Percentiles rank a stretch among this genome's conserved stretches.
Evolutionary conservation across 2,797 vertebrate species (phyloP).

Genomic region (Pseudochirops corinnae): DNA sequence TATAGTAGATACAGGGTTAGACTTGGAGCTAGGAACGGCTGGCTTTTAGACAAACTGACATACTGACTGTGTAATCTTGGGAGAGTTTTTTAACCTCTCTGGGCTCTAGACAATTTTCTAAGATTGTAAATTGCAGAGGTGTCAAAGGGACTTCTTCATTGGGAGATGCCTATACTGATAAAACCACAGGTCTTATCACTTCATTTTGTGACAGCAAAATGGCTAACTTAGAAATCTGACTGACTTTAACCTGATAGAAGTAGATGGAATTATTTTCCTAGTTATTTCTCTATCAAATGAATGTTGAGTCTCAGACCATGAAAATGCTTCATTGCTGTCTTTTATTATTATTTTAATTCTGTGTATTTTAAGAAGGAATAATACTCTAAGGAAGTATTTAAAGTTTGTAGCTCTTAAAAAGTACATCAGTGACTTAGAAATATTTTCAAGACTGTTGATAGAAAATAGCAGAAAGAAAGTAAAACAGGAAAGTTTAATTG

Average conservation of each 20-base stretch:
- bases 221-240: not conserved
- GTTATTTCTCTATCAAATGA: not conserved
- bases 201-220: not conserved
- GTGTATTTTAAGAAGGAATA: not conserved
- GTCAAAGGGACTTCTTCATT: not conserved
- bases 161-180: not conserved
- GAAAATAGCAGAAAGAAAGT: not conserved
- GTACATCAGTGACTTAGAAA: not conserved
- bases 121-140: not conserved
- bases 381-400: not conserved
- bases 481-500: not conserved
- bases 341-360: not conserved
- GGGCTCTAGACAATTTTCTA: not conserved
- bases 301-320: not conserved
- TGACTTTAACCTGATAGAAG: not conserved
- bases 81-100: not conserved
- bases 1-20: not conserved
- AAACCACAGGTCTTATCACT: not conserved
- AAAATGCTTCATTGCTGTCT: not conserved
- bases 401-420: not conserved
- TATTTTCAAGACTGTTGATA: not conserved
- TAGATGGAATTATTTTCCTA: not conserved
- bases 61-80: not conserved
- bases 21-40: not conserved
- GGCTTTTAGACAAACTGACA: not conserved